A percentile compares a stretch with the other conserved stretches of the same genome.
Evolutionary conservation across 2,113 vertebrate species (phyloP).

Genomic region (Cisticola juncidis): DNA sequence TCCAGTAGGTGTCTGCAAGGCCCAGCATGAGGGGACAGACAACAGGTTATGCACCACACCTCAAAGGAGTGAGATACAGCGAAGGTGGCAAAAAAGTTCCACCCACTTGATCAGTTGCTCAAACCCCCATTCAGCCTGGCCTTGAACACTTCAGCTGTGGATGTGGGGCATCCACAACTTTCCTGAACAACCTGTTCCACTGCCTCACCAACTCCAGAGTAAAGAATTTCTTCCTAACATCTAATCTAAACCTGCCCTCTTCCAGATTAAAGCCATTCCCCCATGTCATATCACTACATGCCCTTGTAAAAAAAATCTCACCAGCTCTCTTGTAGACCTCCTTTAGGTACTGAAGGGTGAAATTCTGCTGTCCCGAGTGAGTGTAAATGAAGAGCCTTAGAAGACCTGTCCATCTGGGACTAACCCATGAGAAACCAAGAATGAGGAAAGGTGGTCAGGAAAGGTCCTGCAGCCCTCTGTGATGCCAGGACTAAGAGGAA

Average conservation of each 20-base stretch:
- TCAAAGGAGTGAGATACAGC: neutral
- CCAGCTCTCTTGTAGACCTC: neutral
- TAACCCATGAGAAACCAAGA: neutral
- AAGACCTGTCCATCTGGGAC: neutral
- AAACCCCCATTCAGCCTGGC: neutral
- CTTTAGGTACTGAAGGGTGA: neutral
- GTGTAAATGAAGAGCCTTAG: neutral
- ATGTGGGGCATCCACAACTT: neutral
- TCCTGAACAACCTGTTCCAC: neutral
- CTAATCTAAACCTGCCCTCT: neutral
- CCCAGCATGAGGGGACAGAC: neutral
- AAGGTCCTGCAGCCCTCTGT: neutral
- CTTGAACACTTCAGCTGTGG: neutral
- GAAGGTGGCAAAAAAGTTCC: neutral
- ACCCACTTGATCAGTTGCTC: neutral
- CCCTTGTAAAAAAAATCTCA: neutral
- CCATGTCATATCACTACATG: neutral
- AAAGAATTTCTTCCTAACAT: neutral
- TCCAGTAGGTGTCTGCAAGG: neutral
- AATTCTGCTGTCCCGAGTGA: neutral
- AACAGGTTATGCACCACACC: neutral
- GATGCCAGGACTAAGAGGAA: neutral
- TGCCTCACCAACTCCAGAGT: neutral
- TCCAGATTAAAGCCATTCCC: neutral
- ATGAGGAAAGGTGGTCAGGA: neutral